Conservation (phyloP, 2,888 invertebrate species). For the Cepaea hortensis region DNA sequence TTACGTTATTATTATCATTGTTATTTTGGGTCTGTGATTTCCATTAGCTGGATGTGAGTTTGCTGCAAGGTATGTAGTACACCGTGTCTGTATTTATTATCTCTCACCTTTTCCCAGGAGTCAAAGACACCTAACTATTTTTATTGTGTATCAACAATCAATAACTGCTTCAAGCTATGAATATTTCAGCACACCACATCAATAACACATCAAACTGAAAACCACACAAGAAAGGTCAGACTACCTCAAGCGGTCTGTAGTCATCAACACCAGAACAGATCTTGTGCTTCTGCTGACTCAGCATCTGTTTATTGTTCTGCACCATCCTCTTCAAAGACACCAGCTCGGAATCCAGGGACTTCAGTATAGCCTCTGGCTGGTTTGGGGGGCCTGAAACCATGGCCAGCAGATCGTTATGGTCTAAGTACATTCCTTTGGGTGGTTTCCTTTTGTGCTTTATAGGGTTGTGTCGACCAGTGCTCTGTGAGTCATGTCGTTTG, state of each 20-base stretch:
- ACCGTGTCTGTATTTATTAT: no score
- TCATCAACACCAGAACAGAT: conserved; percentile 82
- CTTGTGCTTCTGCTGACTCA: conserved; percentile 90
- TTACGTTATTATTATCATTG: no score
- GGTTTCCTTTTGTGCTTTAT: conserved; percentile 84
- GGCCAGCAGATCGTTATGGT: conserved; percentile 95
- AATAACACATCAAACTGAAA: background rate
- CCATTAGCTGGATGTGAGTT: no score
- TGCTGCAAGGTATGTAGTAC: no score
- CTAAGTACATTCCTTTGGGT: conserved; percentile 97
- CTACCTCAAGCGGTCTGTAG: conserved; percentile 79
- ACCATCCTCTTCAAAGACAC: conserved; percentile 97
- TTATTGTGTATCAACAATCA: no score
- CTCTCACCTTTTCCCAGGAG: no score
- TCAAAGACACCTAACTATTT: no score
- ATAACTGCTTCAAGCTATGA: no score
- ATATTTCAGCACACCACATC: no score
- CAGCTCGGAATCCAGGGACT: conserved; percentile 94
- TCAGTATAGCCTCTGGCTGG: conserved; percentile 89
- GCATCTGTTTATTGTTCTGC: conserved; percentile 93
- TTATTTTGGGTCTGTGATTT: no score
- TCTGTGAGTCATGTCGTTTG: conserved; percentile 69
- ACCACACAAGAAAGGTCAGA: background rate
- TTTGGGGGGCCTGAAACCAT: conserved; percentile 87
- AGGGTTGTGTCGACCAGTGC: conserved; percentile 64